Percentiles rank a stretch among this genome's conserved stretches.
Evolutionary conservation across 2,797 vertebrate genomes (phyloP).

Genomic region (Agapornis canus): DNA sequence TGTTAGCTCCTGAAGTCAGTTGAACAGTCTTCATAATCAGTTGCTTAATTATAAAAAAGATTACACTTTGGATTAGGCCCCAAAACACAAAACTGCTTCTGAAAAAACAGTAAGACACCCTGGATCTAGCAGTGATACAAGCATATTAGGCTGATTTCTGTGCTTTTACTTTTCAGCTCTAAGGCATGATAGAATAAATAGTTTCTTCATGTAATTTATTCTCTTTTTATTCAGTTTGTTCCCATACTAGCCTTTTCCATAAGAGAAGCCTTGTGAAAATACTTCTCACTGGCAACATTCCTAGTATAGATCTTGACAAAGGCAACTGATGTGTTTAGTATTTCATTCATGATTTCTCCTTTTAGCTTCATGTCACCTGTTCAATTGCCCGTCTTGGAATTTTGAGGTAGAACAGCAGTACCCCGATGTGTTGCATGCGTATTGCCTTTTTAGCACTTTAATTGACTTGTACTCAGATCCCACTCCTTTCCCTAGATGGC

Average conservation of each 20-base stretch:
- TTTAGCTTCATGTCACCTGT: not conserved
- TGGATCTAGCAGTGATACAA: not conserved
- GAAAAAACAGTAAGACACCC: not conserved
- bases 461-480: not conserved
- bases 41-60: not conserved
- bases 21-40: not conserved
- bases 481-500: constrained; percentile 15
- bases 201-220: not conserved
- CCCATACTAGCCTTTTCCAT: not conserved
- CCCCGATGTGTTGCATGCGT: not conserved
- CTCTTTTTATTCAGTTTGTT: not conserved
- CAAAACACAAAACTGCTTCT: not conserved
- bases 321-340: not conserved
- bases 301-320: not conserved
- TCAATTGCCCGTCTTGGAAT: not conserved
- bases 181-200: not conserved
- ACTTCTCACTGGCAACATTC: not conserved
- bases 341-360: not conserved
- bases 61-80: not conserved
- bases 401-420: not conserved
- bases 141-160: not conserved
- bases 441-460: not conserved
- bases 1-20: not conserved
- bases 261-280: not conserved
- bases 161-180: not conserved